Evolutionary conservation across 2,888 invertebrate species (phyloP), one percentile per base, ranked within the genome.

Genomic region (Patella pellucida): DNA sequence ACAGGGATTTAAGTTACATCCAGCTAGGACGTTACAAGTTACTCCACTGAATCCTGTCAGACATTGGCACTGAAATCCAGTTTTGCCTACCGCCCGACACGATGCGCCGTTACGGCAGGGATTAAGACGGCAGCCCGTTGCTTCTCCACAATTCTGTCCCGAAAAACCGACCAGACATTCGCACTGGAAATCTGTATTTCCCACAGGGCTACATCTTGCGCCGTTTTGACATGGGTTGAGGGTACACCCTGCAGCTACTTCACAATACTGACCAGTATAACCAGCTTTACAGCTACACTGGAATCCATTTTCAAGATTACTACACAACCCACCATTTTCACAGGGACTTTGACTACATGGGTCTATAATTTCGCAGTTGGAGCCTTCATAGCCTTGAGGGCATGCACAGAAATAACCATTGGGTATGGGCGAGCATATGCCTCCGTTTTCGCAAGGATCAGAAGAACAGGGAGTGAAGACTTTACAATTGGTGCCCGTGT

Each of bases 231-330:
- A 62, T 12, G 62, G 62, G 62, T 62, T 62, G 19, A 62, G 62
- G 11, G 19, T 62, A 15, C 62, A 62, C 11, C 62, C 62, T 23
- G 62, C 19, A 11, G 52, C 68, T 4, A 68, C n/a, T 71, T 74
- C 51, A 52, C 74, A 74, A 23, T 56, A 56, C 16, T 70, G 74
- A 14, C 74, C 74, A n/a, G 67, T 27, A 51, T 62, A 74, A 41
- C 74, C 74, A 1, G 12, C 19, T 7, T n/a, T 50, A 71, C 74
- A 74, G 14, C 56, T 19, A 27, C 74, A 74, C 4, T 62, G 62
- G 19, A 62, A 62, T 62, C 62, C 62, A 11, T 62, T 23, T n/a
- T 62, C 62, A 62, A 62, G 23, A 14, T 54, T 41, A 15, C 54
- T 52, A 31, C 74, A 74, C 31, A 14, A 51, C n/a, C 74, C 74